phyloP scores from a whole-genome alignment of 1,140 invertebrate genomes.

The Asobara japonica region DNA sequence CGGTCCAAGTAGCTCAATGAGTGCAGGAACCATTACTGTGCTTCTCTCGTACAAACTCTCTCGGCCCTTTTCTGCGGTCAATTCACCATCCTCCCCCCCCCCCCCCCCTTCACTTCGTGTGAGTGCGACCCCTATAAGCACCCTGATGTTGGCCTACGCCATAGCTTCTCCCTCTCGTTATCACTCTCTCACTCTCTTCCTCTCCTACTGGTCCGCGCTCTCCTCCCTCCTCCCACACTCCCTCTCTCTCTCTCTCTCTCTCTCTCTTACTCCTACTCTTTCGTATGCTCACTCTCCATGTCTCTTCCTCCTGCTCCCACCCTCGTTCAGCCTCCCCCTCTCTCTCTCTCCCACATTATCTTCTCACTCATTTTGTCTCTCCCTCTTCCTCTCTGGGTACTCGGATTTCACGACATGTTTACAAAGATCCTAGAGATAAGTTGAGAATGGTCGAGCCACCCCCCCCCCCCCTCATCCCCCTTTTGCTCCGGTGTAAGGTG shows the following conservation, averaged over 20 bases:
- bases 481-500: slow-evolving; percentile 62
- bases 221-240: no score
- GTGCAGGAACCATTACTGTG: background rate
- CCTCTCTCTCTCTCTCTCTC: slow-evolving; percentile 4
- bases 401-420: slow-evolving; percentile 69
- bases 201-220: no score
- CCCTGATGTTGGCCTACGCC: background rate
- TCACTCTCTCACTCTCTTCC: no score
- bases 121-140: background rate
- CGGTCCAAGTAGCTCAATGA: background rate
- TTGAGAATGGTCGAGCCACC: slow-evolving; percentile 65
- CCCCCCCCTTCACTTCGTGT: background rate
- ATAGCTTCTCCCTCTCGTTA: slow-evolving; percentile 45
- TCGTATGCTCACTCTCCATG: no score
- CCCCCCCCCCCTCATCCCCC: slow-evolving; percentile 55
- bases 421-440: slow-evolving; percentile 69
- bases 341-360: slow-evolving; percentile 37
- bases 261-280: no score
- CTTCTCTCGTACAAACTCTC: background rate
- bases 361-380: slow-evolving; percentile 55
- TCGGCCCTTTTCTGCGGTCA: background rate
- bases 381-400: slow-evolving; percentile 48
- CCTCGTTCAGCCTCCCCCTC: no score
- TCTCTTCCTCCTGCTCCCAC: slow-evolving; percentile 48
- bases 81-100: background rate